phyloP scores from a whole-genome alignment of 2,113 vertebrate genomes.

The Sinocyclocheilus maitianheensis region DNA sequence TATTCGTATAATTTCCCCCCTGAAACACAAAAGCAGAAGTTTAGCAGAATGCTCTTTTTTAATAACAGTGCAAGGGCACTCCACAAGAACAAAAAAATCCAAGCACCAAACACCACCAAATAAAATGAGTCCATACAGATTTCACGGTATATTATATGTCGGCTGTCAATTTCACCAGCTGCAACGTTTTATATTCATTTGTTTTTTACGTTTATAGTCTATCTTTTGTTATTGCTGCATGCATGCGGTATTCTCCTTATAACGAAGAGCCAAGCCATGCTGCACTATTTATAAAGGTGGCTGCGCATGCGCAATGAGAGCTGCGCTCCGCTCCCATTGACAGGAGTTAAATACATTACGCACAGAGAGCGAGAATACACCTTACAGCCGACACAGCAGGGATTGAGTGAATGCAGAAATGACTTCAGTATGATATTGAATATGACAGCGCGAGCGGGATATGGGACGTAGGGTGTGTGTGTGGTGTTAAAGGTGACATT shows the following conservation, averaged over 20 bases:
- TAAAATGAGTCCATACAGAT: no score
- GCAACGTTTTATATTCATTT: not conserved
- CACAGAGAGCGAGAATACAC: not conserved
- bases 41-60: not conserved
- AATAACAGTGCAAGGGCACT: no score
- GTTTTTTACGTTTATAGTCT: no score
- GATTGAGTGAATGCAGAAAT: not conserved
- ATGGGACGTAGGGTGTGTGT: not conserved
- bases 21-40: not conserved
- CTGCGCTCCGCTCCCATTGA: not conserved
- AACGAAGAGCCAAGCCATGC: not conserved
- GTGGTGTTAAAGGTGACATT: constrained; percentile 6
- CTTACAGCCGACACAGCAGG: not conserved
- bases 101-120: no score
- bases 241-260: not conserved
- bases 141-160: no score
- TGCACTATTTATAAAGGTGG: not conserved
- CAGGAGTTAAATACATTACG: not conserved
- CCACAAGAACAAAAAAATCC: no score
- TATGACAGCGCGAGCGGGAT: not conserved
- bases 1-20: not conserved
- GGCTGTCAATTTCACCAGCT: not conserved
- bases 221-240: not conserved
- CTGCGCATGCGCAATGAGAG: constrained; percentile 29
- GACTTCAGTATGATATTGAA: not conserved